A percentile compares a stretch with the other conserved stretches of the same genome.
Conservation (phyloP, 2,888 invertebrate genomes). For the Drosophila anceps region DNA sequence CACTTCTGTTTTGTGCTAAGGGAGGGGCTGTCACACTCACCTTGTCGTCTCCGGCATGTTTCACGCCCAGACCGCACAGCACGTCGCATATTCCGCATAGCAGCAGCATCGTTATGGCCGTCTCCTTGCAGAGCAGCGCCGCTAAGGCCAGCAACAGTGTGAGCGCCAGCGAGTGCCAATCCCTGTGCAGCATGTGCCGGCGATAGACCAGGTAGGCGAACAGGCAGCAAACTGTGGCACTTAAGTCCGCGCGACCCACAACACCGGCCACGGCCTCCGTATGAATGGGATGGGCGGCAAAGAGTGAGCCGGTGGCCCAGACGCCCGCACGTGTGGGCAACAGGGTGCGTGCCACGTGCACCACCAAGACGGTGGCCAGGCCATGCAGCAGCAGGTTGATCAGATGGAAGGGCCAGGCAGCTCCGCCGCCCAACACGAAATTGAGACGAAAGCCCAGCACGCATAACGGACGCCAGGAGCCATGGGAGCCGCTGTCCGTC, state of each 20-base stretch:
- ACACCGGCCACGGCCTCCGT: slow-evolving; percentile 98
- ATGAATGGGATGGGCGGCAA: slow-evolving; percentile 98
- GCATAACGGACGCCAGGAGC: slow-evolving; percentile 97
- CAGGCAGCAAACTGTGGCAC: slow-evolving; percentile 95
- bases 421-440: slow-evolving; percentile 89
- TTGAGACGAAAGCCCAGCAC: slow-evolving; percentile 95
- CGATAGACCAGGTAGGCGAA: slow-evolving; percentile 89
- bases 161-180: slow-evolving; percentile 85
- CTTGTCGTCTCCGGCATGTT: slow-evolving; percentile 85
- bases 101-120: slow-evolving; percentile 95
- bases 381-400: slow-evolving; percentile 94
- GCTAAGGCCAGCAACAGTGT: slow-evolving; percentile 89
- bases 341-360: slow-evolving; percentile 90
- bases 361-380: slow-evolving; percentile 93
- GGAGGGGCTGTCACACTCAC: slow-evolving; percentile 77
- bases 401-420: slow-evolving; percentile 91
- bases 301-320: slow-evolving; percentile 93
- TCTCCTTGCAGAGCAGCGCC: slow-evolving; percentile 97
- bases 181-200: slow-evolving; percentile 87
- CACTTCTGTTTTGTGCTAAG: not conserved
- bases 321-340: slow-evolving; percentile 88
- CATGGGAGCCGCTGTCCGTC: slow-evolving; percentile 96
- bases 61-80: slow-evolving; percentile 86
- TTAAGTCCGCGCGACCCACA: slow-evolving; percentile 97
- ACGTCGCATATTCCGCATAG: slow-evolving; percentile 96